Evolutionary conservation across 2,797 vertebrate genomes (phyloP).

Genomic region (Eurystomus glaucurus): DNA sequence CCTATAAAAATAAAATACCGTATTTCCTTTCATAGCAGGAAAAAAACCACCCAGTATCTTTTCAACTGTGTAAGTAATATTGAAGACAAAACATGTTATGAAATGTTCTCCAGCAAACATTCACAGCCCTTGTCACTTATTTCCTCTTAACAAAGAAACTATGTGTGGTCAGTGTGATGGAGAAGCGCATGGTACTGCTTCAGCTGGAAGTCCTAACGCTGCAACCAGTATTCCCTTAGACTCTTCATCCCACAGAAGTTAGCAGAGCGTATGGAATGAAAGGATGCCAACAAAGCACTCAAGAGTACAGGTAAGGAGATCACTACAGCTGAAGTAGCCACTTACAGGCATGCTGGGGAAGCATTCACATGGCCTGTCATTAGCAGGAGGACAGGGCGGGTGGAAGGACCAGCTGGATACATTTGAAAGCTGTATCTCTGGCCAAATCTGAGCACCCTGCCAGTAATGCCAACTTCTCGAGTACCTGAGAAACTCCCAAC

Average conservation of each 20-base stretch:
- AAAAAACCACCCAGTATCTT: not conserved
- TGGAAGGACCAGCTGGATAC: not conserved
- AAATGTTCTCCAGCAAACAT: not conserved
- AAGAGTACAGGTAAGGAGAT: rapidly evolving
- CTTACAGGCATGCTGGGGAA: not conserved
- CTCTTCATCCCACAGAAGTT: not conserved
- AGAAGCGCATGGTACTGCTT: not conserved
- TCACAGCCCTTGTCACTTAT: not conserved
- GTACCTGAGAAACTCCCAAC: not conserved
- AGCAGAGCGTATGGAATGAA: not conserved
- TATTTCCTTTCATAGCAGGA: not conserved
- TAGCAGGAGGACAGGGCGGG: no score
- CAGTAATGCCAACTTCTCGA: not conserved
- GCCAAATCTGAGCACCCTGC: not conserved
- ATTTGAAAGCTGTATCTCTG: not conserved
- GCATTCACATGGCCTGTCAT: not conserved
- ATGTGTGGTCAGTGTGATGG: not conserved
- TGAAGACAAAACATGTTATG: not conserved
- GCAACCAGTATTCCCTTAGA: not conserved
- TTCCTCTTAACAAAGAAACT: not conserved
- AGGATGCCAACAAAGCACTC: not conserved
- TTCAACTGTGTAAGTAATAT: not conserved
- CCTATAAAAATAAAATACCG: not conserved
- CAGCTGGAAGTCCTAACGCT: not conserved
- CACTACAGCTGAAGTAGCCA: not conserved